Base-by-base conservation (phyloP, 23 tunicate species). In the Trididemnum miniatum region DNA sequence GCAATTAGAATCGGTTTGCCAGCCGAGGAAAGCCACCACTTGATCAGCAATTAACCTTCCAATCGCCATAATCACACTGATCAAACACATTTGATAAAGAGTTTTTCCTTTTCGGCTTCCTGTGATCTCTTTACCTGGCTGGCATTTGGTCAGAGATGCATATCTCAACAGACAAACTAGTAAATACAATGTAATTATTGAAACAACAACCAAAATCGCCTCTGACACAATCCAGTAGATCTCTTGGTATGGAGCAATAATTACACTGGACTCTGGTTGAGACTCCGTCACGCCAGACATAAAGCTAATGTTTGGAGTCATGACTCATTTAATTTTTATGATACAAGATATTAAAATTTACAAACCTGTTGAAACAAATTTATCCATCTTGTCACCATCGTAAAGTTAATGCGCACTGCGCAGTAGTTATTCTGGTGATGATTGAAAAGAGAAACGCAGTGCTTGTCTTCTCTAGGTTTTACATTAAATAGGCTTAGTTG, bases 201-300 rank as follows among this genome's bases (percentile, higher is more conserved):
- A 88, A 20, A 93, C 24, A 0, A 84, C 22, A 37, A 54, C 27
- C 9, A 93, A 60, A 24, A 84, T 62, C 5, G 57, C 18, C 59
- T 88, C 93, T 7, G 87, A 85, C 35, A 78, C 65, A 20, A 88
- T 80, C 98, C 98, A 93, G 50, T 93, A 93, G 0, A 71, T 32
- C 1, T 82, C 72, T 29, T 22, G 9, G 63, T 72, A 88, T 1
- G 93, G 93, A 15, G 54, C 12, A 44, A 44, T n/a, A n/a, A n/a
- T n/a, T n/a, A n/a, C n/a, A n/a, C n/a, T n/a, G n/a, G n/a, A n/a
- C n/a, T n/a, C n/a, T n/a, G n/a, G n/a, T n/a, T n/a, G n/a, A n/a
- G n/a, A n/a, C n/a, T n/a, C n/a, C n/a, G n/a, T n/a, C n/a, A n/a
- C n/a, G n/a, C n/a, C n/a, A n/a, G n/a, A n/a, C n/a, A n/a, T n/a